Evolutionary conservation across 2,113 vertebrate genomes (phyloP).

Genomic region (Hystrix brachyura): DNA sequence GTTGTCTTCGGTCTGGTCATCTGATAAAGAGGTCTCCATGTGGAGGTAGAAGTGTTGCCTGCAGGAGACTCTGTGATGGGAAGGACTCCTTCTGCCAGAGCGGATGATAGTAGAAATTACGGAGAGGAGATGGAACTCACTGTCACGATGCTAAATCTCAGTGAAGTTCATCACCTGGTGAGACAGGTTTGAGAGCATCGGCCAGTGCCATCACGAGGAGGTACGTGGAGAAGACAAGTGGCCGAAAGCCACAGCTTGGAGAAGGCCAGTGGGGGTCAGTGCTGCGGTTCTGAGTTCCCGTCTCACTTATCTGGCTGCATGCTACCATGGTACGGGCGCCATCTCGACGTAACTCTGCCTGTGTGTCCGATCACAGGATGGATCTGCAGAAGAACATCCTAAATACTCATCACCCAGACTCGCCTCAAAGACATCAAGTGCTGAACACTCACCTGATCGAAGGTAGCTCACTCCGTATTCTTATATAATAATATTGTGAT

Average conservation of each 20-base stretch:
- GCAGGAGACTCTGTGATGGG: not conserved
- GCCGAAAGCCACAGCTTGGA: not conserved
- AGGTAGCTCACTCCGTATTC: not conserved
- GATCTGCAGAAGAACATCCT: not conserved
- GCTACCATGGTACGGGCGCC: too few species aligned
- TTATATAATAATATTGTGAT: not conserved
- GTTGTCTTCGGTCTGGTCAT: not conserved
- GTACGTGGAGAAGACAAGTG: not conserved
- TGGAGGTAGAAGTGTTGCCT: too few species aligned
- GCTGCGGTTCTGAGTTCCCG: not conserved
- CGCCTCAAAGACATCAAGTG: not conserved
- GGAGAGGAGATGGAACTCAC: not conserved
- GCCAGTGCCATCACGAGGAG: not conserved
- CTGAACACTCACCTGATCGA: not conserved
- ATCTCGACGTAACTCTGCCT: not conserved
- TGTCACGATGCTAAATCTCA: too few species aligned
- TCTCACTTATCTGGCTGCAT: not conserved
- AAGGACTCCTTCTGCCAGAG: not conserved
- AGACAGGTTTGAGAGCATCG: not conserved
- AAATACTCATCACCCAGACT: not conserved
- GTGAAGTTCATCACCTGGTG: too few species aligned
- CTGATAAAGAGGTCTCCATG: accelerated
- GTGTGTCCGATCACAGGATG: not conserved
- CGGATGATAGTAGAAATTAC: not conserved
- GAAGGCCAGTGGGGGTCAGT: accelerated